These are phyloP conservation scores for Prostheceraeus crozeri DNA, from an alignment of 2,888 invertebrate genomes.

Conservation along the genomic window DNA sequence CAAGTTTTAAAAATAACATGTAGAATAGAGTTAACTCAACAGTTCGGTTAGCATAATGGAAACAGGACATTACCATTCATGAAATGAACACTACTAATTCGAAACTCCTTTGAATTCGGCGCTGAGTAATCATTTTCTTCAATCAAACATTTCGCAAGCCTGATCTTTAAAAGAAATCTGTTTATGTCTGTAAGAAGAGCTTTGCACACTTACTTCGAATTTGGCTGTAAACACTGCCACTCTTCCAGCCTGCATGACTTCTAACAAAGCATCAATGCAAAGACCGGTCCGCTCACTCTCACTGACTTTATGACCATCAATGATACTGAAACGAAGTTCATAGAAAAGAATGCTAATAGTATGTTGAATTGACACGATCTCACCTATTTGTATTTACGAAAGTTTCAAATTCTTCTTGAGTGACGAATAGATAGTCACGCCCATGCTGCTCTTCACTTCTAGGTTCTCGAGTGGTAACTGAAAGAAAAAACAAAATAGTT, in stretches of 20 bases:
- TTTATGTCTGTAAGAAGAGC: too few relatives aligned
- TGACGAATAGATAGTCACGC: slow-evolving; percentile 19
- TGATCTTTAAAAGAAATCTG: too few relatives aligned
- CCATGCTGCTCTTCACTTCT: slow-evolving; percentile 3
- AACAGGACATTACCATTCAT: too few relatives aligned
- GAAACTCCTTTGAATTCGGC: too few relatives aligned
- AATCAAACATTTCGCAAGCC: too few relatives aligned
- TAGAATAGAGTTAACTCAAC: too few relatives aligned
- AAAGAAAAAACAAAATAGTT: not conserved
- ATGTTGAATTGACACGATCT: not conserved
- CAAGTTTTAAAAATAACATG: too few relatives aligned
- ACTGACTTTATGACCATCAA: slow-evolving; percentile 1
- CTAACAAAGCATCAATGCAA: slow-evolving; percentile 26
- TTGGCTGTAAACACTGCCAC: slow-evolving; percentile 88
- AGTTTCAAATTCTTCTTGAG: slow-evolving; percentile 14
- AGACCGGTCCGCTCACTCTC: slow-evolving; percentile 19
- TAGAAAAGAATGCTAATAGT: not conserved
- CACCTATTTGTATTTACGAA: slow-evolving; percentile 16
- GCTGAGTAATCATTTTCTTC: too few relatives aligned
- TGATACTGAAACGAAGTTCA: slow-evolving; percentile 4
- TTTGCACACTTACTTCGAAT: slow-evolving; percentile 72
- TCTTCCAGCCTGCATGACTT: slow-evolving; percentile 63
- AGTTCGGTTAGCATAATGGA: too few relatives aligned
- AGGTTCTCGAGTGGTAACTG: slow-evolving; percentile 22
- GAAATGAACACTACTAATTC: too few relatives aligned